Evolutionary conservation across 2,113 vertebrate species (phyloP), one percentile per base, ranked within the genome.

Genomic region (Lasiurus borealis): DNA sequence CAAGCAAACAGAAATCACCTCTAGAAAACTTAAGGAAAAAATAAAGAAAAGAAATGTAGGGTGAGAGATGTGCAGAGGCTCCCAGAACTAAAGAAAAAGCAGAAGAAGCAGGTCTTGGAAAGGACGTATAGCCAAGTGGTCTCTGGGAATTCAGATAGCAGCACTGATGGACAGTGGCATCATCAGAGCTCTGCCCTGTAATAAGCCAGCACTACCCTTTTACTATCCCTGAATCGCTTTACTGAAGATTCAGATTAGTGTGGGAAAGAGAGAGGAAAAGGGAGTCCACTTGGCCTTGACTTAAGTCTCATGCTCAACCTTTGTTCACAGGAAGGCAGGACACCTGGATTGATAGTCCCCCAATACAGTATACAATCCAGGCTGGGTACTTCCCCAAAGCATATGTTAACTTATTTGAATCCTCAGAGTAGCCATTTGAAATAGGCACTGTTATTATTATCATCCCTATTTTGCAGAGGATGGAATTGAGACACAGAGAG

Each of bases 381-480:
- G 14, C 72, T 66, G 34, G 48, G 19, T 62, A 48, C 75, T 68
- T 52, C 11, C 54, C 48, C 40, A 44, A 85, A 85, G 68, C 12
- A n/a, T 81, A 68, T 86, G 50, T 48, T 23, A 90, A 69, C 6
- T 85, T 46, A 82, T 76, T 81, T 90, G 69, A 90, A 68, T 68
- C 34, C 57, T 82, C 87, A 59, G 48, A 75, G 46, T 75, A 81
- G 21, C 57, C 75, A 12, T 75, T 75, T 69, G 57, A 81, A 27
- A 59, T 76, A 69, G 21, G 66, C 40, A n/a, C 66, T 85, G 19
- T 81, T 85, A 66, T 29, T 73, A 48, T 31, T 31, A 84, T 46
- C 46, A 78, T 54, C 36, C n/a, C 23, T 92, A 34, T 83, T 85
- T 89, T 89, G 95, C 50, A 85, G 68, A 71, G 77, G 77, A 95